phyloP scores from a whole-genome alignment of 2,797 vertebrate species.

The Coccyzus lansbergi region DNA sequence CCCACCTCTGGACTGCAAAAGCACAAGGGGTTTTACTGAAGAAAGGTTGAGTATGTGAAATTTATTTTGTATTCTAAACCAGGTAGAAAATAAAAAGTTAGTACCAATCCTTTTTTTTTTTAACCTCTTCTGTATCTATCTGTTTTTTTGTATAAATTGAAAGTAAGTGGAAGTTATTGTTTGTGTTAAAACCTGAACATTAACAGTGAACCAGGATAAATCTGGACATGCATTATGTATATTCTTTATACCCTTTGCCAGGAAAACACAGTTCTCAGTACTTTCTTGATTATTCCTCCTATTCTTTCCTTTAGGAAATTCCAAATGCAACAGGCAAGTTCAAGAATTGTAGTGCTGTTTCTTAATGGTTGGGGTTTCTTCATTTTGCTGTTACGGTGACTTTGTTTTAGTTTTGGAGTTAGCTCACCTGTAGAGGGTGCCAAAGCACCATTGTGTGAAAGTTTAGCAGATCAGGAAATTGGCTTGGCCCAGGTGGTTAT shows the following conservation, averaged over 20 bases:
- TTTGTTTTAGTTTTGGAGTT: not conserved
- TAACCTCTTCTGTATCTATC: not conserved
- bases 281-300: not conserved
- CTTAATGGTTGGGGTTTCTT: not conserved
- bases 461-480: not conserved
- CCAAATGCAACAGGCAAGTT: not conserved
- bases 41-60: not conserved
- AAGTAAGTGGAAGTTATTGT: not conserved
- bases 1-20: not conserved
- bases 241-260: not conserved
- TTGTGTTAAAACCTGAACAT: not conserved
- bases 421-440: conserved; percentile 75
- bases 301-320: not conserved
- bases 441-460: conserved; percentile 32
- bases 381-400: not conserved
- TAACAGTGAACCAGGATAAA: not conserved
- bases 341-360: not conserved
- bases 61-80: not conserved
- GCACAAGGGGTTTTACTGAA: not conserved
- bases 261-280: not conserved
- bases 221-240: not conserved
- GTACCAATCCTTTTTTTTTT: not conserved
- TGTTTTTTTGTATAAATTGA: not conserved
- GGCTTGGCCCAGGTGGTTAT: not conserved
- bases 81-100: not conserved